These are phyloP conservation scores for Ardeotis arabs DNA, from an alignment of 2,113 vertebrate genomes.

Conservation along the genomic window DNA sequence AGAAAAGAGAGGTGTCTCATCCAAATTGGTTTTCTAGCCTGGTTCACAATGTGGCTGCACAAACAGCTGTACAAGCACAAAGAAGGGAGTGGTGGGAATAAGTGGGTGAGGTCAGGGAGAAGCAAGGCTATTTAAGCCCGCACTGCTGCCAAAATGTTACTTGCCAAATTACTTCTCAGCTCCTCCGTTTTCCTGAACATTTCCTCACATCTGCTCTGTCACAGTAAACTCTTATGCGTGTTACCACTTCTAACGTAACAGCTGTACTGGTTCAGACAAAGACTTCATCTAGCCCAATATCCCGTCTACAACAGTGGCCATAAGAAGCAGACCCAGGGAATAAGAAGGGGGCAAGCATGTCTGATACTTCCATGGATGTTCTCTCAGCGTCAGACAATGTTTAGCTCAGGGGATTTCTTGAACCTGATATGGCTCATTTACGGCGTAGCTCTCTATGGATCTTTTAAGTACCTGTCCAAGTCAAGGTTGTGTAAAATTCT, in stretches of 20 bases:
- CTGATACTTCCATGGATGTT: not conserved
- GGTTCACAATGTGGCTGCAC: not conserved
- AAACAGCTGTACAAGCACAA: constrained; percentile 51
- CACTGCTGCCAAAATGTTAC: constrained; percentile 3
- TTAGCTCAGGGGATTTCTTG: not conserved
- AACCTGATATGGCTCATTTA: not conserved
- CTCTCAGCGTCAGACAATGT: not conserved
- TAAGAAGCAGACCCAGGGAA: not conserved
- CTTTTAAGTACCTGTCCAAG: not conserved
- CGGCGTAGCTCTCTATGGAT: not conserved
- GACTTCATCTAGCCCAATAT: constrained; percentile 7
- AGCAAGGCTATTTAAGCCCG: constrained; percentile 25
- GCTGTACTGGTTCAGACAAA: constrained; percentile 21
- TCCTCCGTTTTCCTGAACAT: constrained; percentile 32
- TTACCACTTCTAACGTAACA: constrained; percentile 5
- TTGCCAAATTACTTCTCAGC: constrained; percentile 46
- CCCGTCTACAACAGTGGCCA: constrained; percentile 21
- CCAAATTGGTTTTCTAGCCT: not conserved
- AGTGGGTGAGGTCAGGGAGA: constrained; percentile 48
- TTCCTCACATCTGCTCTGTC: constrained; percentile 51
- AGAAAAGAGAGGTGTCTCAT: not conserved
- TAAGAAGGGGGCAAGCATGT: not conserved
- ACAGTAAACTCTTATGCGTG: not conserved
- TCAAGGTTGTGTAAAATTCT: not conserved
- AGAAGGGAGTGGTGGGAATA: constrained; percentile 53